Conservation (phyloP, 2,888 invertebrate genomes). For the Acrobasis repandana region DNA sequence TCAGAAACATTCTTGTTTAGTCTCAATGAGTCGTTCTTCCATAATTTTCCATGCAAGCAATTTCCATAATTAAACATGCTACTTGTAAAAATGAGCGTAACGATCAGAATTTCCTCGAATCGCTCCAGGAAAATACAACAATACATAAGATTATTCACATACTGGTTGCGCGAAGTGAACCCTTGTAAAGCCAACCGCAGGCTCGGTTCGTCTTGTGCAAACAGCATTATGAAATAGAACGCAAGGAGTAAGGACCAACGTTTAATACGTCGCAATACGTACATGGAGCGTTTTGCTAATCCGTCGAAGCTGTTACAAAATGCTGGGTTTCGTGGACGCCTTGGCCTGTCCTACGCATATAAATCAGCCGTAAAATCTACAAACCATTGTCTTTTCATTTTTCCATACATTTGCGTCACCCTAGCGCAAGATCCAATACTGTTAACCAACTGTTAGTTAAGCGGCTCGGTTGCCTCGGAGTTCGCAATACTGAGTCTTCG, state of each 20-base stretch:
- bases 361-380: constrained; percentile 50
- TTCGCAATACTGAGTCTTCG: constrained; percentile 60
- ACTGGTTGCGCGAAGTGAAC: constrained; percentile 27
- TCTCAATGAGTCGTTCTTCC: constrained; percentile 1
- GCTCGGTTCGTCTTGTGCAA: constrained; percentile 66
- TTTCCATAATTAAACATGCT: no score
- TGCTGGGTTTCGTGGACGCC: constrained; percentile 49
- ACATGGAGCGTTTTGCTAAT: constrained; percentile 62
- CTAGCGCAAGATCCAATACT: constrained; percentile 62
- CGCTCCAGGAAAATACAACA: constrained; percentile 15
- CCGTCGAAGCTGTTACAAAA: constrained; percentile 63
- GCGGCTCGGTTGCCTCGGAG: constrained; percentile 57
- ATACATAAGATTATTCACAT: constrained; percentile 23
- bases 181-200: constrained; percentile 52
- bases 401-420: constrained; percentile 63
- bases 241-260: constrained; percentile 56
- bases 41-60: background rate
- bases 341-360: constrained; percentile 52
- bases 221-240: constrained; percentile 70
- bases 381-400: constrained; percentile 57
- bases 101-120: background rate
- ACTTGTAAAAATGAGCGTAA: no score
- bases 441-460: constrained; percentile 73
- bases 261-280: constrained; percentile 58
- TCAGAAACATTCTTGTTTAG: background rate